Percentiles rank a stretch among this genome's conserved stretches.
These are phyloP conservation scores for Propithecus deckenii DNA, from an alignment of 2,797 vertebrate genomes.

Conservation along the genomic window DNA sequence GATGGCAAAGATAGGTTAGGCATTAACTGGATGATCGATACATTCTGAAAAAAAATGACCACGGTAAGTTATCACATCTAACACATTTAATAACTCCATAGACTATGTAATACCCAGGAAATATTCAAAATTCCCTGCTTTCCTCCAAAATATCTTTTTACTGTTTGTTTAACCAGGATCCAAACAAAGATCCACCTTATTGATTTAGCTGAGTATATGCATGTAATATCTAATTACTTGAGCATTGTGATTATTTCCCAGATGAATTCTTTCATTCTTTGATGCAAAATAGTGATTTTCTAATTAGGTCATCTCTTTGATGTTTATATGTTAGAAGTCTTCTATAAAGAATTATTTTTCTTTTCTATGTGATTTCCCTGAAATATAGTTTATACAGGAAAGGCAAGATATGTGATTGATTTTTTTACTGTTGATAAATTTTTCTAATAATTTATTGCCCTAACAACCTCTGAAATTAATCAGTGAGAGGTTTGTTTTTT, in stretches of 20 bases:
- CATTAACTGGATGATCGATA: background rate
- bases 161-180: background rate
- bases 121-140: background rate
- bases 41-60: background rate
- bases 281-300: background rate
- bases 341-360: background rate
- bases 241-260: background rate
- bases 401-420: background rate
- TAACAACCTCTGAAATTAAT: background rate
- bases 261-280: background rate
- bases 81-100: background rate
- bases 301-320: background rate
- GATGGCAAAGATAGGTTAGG: background rate
- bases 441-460: background rate
- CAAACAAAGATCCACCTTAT: background rate
- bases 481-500: background rate
- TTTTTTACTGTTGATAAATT: background rate
- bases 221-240: background rate
- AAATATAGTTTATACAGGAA: conserved; percentile 4
- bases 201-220: background rate
- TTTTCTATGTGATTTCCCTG: background rate
- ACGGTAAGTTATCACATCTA: background rate
- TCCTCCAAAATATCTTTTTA: background rate
- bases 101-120: background rate
- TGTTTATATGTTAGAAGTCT: background rate